phyloP scores from a whole-genome alignment of 1,140 invertebrate genomes.

The Cydia strobilella region DNA sequence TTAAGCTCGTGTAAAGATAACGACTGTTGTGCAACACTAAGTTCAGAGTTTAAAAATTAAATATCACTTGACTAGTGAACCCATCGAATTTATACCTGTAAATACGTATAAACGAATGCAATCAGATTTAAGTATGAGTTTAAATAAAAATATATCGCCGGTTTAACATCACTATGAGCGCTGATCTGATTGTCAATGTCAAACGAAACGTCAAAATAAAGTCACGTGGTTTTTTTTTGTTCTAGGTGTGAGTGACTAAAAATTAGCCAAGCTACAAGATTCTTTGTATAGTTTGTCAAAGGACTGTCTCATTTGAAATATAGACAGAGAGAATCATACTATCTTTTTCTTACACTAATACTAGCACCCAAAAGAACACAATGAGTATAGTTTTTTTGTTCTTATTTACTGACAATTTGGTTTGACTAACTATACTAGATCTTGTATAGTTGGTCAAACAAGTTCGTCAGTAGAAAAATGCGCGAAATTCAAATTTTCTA shows the following conservation, averaged over 20 bases:
- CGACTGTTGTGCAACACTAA: constrained; percentile 27
- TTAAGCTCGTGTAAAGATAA: constrained; percentile 8
- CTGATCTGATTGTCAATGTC: constrained; percentile 7
- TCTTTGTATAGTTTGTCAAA: no score
- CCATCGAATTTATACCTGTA: background rate
- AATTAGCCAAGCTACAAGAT: background rate
- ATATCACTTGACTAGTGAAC: constrained; percentile 18
- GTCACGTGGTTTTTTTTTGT: constrained; percentile 25
- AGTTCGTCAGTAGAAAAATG: no score
- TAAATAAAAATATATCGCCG: constrained; percentile 19
- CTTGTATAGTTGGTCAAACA: no score
- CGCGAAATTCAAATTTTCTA: no score
- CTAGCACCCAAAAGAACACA: no score
- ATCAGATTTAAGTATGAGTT: background rate
- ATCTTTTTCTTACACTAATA: no score
- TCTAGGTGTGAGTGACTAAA: background rate
- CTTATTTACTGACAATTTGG: no score
- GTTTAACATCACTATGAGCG: background rate
- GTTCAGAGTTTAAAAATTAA: background rate
- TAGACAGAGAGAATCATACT: no score
- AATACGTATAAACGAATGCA: background rate
- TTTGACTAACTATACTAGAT: no score
- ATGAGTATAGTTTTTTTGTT: no score
- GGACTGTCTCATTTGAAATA: no score
- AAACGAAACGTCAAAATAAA: constrained; percentile 20